Evolutionary conservation across 2,113 vertebrate genomes (phyloP).

Genomic region (Anguilla rostrata): DNA sequence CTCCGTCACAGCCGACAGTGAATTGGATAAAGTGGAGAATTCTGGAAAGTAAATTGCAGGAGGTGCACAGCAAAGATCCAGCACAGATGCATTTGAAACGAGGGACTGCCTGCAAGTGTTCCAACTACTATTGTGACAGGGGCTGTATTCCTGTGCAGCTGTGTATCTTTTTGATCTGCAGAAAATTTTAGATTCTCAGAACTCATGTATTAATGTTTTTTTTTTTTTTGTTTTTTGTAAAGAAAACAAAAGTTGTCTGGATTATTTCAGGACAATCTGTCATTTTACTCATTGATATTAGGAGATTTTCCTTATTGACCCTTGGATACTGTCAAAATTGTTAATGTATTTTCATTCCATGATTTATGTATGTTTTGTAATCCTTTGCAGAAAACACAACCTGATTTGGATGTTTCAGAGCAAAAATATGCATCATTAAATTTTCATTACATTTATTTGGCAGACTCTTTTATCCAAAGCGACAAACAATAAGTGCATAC

Average conservation of each 20-base stretch:
- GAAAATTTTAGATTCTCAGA: not conserved
- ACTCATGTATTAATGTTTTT: not conserved
- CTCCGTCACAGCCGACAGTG: constrained; percentile 10
- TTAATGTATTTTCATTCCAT: not conserved
- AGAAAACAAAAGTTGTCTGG: not conserved
- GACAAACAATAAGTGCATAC: too few species aligned
- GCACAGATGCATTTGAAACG: not conserved
- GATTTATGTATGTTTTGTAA: not conserved
- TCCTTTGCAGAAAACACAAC: not conserved
- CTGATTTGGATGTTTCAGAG: not conserved
- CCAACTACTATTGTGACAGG: not conserved
- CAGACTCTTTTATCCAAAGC: too few species aligned
- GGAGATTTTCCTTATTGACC: not conserved
- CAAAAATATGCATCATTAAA: not conserved
- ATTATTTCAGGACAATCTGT: not conserved
- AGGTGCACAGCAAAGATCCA: constrained; percentile 23
- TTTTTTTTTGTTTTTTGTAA: not conserved
- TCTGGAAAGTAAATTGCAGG: constrained; percentile 40
- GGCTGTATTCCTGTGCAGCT: not conserved
- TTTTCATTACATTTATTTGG: too few species aligned
- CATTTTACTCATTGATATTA: not conserved
- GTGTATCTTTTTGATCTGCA: not conserved
- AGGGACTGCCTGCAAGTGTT: not conserved
- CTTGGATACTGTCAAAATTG: not conserved
- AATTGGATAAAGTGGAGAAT: constrained; percentile 39